These are phyloP conservation scores for Drosophila seguyi DNA, from an alignment of 1,140 invertebrate genomes.

Conservation along the genomic window DNA sequence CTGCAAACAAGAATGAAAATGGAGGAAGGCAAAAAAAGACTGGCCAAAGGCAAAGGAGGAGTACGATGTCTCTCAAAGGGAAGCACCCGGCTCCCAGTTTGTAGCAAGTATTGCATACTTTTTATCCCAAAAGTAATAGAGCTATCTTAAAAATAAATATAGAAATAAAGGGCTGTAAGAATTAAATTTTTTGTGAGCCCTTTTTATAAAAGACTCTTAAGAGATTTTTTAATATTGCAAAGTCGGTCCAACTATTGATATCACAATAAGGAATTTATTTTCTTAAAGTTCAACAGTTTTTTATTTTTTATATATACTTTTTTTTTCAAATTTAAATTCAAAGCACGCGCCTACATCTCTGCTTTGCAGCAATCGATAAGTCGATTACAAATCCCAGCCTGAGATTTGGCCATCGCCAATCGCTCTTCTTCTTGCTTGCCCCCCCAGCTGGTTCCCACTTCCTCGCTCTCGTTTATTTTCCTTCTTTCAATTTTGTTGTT, in stretches of 20 bases:
- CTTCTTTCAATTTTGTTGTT: constrained; percentile 25
- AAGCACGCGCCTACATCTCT: not conserved
- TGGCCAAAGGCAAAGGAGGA: not conserved
- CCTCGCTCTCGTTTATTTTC: constrained; percentile 31
- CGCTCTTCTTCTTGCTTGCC: constrained; percentile 18
- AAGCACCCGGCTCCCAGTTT: not conserved
- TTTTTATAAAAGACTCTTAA: no score
- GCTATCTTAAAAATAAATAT: no score
- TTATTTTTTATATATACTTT: not conserved
- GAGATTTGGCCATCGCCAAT: not conserved
- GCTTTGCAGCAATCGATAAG: constrained; percentile 3
- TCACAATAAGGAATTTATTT: not conserved
- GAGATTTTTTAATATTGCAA: no score
- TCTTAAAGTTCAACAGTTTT: not conserved
- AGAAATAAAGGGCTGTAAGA: not conserved
- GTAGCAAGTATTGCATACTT: not conserved
- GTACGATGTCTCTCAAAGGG: not conserved
- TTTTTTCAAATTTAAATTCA: not conserved
- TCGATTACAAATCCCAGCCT: not conserved
- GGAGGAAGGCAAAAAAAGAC: not conserved
- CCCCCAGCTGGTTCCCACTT: constrained; percentile 33
- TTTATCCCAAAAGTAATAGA: not conserved
- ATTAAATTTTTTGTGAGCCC: no score
- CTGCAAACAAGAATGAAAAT: constrained; percentile 19
- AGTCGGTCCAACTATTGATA: not conserved